Percentiles rank a stretch among this genome's conserved stretches.
Evolutionary conservation across 2,797 vertebrate species (phyloP).

Genomic region (Typhlichthys eigenmanni): DNA sequence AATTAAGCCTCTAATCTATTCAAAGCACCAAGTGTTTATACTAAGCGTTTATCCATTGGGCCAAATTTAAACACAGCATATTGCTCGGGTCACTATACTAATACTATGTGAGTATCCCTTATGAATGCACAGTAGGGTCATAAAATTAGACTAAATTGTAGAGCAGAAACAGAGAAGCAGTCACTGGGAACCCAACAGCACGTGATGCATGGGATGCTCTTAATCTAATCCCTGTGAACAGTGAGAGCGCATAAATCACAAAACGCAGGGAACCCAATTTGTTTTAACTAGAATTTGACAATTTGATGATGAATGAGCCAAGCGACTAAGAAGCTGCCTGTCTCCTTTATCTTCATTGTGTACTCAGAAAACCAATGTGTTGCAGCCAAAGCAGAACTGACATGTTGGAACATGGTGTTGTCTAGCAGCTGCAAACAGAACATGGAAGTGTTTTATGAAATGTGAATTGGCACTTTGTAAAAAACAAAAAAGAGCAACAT

Average conservation of each 20-base stretch:
- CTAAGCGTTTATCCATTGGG: too few species aligned
- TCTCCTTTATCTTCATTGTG: conserved; percentile 52
- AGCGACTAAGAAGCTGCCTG: conserved; percentile 47
- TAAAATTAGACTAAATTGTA: too few species aligned
- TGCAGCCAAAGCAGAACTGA: conserved; percentile 35
- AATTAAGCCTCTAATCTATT: background rate
- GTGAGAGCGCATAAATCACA: conserved; percentile 33
- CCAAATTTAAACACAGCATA: background rate
- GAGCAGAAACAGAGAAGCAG: background rate
- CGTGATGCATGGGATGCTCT: conserved; percentile 14
- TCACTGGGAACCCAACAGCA: background rate
- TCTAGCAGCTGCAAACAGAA: conserved; percentile 45
- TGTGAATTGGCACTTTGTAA: too few species aligned
- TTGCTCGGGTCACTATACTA: background rate
- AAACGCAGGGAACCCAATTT: conserved; percentile 58
- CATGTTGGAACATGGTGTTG: conserved; percentile 29
- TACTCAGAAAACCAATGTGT: conserved; percentile 34
- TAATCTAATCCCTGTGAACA: conserved; percentile 23
- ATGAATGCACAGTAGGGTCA: too few species aligned
- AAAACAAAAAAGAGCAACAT: too few species aligned
- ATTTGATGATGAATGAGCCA: conserved; percentile 62
- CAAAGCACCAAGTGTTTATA: too few species aligned
- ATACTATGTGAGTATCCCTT: too few species aligned
- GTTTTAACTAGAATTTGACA: conserved; percentile 55
- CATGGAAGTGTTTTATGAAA: conserved; percentile 21